These are phyloP conservation scores for Nixonia krombeini DNA, from an alignment of 1,140 invertebrate genomes.

Conservation along the genomic window DNA sequence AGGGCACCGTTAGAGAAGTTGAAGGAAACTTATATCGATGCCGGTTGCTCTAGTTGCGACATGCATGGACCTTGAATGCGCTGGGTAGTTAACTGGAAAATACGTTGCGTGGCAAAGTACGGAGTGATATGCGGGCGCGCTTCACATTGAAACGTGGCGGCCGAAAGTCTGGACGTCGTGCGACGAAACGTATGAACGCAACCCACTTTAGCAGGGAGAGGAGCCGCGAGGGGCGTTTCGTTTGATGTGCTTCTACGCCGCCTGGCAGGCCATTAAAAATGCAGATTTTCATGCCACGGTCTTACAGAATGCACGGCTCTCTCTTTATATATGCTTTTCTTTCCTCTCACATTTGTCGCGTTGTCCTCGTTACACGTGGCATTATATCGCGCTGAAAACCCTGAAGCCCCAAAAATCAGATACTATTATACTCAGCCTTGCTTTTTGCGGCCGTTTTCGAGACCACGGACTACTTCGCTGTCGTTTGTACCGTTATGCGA, in stretches of 20 bases:
- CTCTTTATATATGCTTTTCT: neutral
- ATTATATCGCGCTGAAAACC: neutral
- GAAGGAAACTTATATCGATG: too few relatives aligned
- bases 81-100: slow-evolving; percentile 12
- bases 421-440: neutral
- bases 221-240: slow-evolving; percentile 22
- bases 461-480: too few relatives aligned
- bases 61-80: neutral
- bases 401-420: neutral
- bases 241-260: slow-evolving; percentile 39
- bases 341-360: neutral
- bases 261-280: slow-evolving; percentile 44
- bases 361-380: neutral
- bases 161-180: slow-evolving; percentile 21
- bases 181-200: slow-evolving; percentile 10
- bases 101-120: slow-evolving; percentile 17
- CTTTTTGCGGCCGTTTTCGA: too few relatives aligned
- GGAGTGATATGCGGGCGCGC: slow-evolving; percentile 2
- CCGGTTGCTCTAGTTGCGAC: slow-evolving; percentile 4
- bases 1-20: too few relatives aligned
- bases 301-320: neutral
- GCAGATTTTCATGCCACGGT: slow-evolving; percentile 30
- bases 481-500: too few relatives aligned
- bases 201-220: slow-evolving; percentile 14
- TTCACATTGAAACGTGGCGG: slow-evolving; percentile 20